Conservation (phyloP, 2,113 vertebrate genomes). For the Felis chaus region DNA sequence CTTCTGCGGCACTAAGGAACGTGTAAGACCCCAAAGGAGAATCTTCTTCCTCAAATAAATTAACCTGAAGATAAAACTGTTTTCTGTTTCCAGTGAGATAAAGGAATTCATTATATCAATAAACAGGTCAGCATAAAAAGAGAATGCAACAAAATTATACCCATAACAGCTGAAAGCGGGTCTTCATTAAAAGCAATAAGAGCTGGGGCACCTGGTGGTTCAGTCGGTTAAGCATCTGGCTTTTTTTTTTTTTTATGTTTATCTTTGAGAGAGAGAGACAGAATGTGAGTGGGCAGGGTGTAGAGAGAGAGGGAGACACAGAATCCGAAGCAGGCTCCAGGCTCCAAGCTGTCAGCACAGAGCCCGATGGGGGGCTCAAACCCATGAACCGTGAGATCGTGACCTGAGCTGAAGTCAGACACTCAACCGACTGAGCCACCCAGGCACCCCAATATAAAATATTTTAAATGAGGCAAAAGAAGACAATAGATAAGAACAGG, state of each 20-base stretch:
- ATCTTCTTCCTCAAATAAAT: neutral
- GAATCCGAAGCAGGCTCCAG: no score
- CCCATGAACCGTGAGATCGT: no score
- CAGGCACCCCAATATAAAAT: neutral
- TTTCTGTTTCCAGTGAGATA: conserved; percentile 26
- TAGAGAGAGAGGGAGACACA: no score
- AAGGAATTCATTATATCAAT: neutral
- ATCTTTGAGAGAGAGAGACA: no score
- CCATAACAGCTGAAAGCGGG: neutral
- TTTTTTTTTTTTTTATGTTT: no score
- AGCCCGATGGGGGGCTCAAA: no score
- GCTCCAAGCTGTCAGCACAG: no score
- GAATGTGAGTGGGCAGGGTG: no score
- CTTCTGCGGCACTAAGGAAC: neutral
- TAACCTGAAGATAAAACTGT: conserved; percentile 32
- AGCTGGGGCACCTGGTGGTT: no score
- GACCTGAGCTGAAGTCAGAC: no score
- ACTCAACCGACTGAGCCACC: no score
- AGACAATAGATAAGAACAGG: neutral
- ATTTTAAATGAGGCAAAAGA: neutral
- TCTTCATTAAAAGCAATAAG: conserved; percentile 23
- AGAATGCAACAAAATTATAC: neutral
- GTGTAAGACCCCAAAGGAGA: conserved; percentile 7
- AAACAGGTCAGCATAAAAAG: neutral
- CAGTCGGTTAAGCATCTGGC: no score